A percentile compares a stretch with the other conserved stretches of the same genome.
phyloP scores from a whole-genome alignment of 2,113 vertebrate genomes.

The Gallinago media region DNA sequence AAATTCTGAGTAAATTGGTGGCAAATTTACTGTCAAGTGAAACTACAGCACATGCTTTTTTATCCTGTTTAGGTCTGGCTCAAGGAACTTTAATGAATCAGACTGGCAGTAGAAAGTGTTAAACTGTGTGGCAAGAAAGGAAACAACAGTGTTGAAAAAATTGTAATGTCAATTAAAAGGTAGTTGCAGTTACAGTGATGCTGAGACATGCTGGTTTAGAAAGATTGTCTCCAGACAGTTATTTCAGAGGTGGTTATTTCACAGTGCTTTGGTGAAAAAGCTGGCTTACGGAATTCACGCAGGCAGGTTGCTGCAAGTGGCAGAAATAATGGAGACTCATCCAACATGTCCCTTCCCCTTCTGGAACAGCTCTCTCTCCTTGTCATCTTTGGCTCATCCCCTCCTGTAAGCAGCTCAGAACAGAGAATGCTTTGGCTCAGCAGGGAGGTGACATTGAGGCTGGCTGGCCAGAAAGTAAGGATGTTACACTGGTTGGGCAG shows the following conservation, averaged over 20 bases:
- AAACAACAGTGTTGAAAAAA: background rate
- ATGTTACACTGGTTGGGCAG: background rate
- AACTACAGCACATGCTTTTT: background rate
- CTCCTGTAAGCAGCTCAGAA: background rate
- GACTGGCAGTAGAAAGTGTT: background rate
- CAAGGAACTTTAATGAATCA: background rate
- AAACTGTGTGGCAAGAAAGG: background rate
- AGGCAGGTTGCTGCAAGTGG: background rate
- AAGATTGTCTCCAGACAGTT: background rate
- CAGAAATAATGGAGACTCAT: background rate
- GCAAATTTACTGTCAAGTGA: background rate
- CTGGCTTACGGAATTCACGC: background rate
- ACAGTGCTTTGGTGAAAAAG: background rate
- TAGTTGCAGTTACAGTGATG: background rate
- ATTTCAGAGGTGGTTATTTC: background rate
- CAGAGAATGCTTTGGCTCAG: background rate
- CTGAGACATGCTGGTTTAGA: background rate
- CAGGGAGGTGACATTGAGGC: background rate
- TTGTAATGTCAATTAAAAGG: background rate
- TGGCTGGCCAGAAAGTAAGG: background rate
- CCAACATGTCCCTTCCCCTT: background rate
- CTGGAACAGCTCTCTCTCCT: background rate
- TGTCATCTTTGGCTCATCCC: background rate
- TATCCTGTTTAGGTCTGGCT: background rate
- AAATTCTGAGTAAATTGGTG: background rate